Base-by-base conservation (phyloP, 2,113 vertebrate species). In the Spermophilus dauricus region DNA sequence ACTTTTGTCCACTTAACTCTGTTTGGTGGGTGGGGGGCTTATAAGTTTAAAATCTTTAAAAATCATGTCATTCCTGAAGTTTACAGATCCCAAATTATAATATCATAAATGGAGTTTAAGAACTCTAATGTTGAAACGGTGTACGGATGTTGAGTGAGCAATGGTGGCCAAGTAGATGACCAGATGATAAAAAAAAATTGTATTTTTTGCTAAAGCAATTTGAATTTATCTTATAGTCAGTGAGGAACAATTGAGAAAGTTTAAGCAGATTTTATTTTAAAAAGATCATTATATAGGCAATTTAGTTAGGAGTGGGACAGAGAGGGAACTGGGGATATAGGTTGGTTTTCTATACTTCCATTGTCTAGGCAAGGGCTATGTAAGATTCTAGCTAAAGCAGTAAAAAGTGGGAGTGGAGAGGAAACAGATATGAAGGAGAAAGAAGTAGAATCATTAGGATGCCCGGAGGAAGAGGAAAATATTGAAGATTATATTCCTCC, bases 41-140 rank as follows among this genome's bases (percentile, higher is more conserved):
- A 63, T 93, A 81, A 94, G 91, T 80, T 76, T 83, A 63, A 61
- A 75, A 61, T 89, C 6, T 65, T 96, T 92, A 39, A 82, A 93
- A 94, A 70, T 22, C 1, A 16, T 89, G 67, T n/a, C 58, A 58
- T 97, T 90, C 13, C 51, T 91, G 86, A 95, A 76, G 32, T 72
- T 39, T 70, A 13, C 12, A 84, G 34, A 84, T 95, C 53, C 91
- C 65, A 95, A 91, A 94, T 95, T 78, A 45, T 22, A 65, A 9
- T 95, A 87, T 80, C 51, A 69, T 92, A 63, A 93, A 77, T 86
- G 53, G 18, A 85, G 12, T 77, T 95, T 93, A 94, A 96, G 69
- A 83, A 22, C 6, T 24, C 18, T 58, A 58, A 8, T 7, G 22
- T 58, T 58, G 56, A 58, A 58, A 58, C 7, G 34, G 18, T 87